Evolutionary conservation across 2,888 invertebrate genomes (phyloP).

Genomic region (Pimpla rufipes): DNA sequence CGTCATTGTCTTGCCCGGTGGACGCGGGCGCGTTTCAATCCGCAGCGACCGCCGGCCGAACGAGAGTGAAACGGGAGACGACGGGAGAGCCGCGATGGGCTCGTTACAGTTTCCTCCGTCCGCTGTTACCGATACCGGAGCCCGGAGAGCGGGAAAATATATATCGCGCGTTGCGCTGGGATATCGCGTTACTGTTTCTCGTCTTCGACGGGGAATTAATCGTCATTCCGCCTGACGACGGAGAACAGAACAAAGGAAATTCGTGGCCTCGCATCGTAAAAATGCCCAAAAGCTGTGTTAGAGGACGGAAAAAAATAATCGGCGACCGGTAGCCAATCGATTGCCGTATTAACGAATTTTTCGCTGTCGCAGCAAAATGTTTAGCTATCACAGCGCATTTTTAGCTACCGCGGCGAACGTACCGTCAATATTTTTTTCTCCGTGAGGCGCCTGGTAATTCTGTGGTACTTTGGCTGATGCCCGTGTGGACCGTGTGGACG

Average conservation of each 20-base stretch:
- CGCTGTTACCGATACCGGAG: conserved; percentile 46
- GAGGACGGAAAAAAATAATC: too few species aligned
- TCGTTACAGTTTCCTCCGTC: conserved; percentile 50
- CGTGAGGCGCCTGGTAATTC: too few species aligned
- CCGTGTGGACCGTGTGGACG: too few species aligned
- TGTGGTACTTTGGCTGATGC: too few species aligned
- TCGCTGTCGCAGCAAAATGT: too few species aligned
- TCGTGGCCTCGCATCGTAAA: background rate
- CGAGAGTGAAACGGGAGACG: conserved; percentile 63
- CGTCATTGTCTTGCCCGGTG: conserved; percentile 78
- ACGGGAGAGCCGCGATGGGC: conserved; percentile 54
- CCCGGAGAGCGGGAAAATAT: conserved; percentile 47
- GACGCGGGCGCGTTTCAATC: background rate
- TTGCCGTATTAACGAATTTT: too few species aligned
- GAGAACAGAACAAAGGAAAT: conserved; percentile 32
- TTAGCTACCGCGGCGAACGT: too few species aligned
- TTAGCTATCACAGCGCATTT: too few species aligned
- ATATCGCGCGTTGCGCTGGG: conserved; percentile 37
- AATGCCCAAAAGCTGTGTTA: background rate
- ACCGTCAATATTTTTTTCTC: background rate
- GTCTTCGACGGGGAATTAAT: conserved; percentile 53
- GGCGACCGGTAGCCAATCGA: too few species aligned
- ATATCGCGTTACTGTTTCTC: conserved; percentile 54
- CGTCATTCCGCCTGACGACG: background rate
- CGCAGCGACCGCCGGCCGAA: conserved; percentile 10